phyloP scores from a whole-genome alignment of 2,888 invertebrate genomes.

The Anthoptus insignis region DNA sequence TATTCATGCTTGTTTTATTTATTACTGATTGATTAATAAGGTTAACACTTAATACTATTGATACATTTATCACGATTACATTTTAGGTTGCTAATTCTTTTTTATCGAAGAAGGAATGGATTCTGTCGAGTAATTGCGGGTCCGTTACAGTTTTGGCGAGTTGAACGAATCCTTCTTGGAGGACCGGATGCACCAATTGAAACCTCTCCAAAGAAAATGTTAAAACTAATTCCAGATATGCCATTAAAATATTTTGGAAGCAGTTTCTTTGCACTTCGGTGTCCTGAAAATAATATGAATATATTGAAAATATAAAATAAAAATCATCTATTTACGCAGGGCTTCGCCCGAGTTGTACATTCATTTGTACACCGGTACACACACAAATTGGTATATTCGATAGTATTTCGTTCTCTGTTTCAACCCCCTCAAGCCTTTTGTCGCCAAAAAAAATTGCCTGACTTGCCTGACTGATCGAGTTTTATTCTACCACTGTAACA shows the following conservation, averaged over 20 bases:
- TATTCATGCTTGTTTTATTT: constrained; percentile 15
- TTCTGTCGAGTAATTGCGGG: constrained; percentile 80
- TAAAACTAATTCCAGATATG: constrained; percentile 92
- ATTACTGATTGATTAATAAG: constrained; percentile 17
- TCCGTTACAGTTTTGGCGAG: constrained; percentile 80
- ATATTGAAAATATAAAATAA: no score
- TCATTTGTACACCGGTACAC: no score
- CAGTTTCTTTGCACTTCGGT: constrained; percentile 95
- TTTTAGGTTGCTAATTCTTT: constrained; percentile 69
- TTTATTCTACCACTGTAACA: no score
- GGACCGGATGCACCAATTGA: constrained; percentile 79
- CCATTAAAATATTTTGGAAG: constrained; percentile 95
- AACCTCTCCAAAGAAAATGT: constrained; percentile 88
- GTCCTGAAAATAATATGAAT: constrained; percentile 91
- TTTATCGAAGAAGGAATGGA: constrained; percentile 85
- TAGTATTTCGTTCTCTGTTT: no score
- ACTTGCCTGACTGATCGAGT: no score
- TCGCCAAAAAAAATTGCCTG: no score
- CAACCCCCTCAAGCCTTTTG: no score
- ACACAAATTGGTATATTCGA: no score
- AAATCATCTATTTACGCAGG: no score
- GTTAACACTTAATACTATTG: constrained; percentile 17
- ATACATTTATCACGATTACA: constrained; percentile 71
- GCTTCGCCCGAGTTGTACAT: no score
- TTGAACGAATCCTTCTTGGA: constrained; percentile 76